Conservation (phyloP, 2,113 vertebrate species). For the Oncorhynchus mykiss region DNA sequence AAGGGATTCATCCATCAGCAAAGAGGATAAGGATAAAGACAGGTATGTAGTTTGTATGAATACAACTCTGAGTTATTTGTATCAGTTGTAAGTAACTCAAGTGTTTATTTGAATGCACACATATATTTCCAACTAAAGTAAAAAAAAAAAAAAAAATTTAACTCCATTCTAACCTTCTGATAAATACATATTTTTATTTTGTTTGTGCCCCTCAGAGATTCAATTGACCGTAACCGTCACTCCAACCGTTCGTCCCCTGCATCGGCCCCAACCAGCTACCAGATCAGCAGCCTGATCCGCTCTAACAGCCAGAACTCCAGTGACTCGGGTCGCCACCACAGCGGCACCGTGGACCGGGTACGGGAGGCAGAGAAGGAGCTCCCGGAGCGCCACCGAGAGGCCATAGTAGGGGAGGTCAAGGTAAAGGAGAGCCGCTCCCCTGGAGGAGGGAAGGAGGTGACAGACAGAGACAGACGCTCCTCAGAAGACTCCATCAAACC, state of each 20-base stretch:
- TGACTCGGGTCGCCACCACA: conserved; percentile 79
- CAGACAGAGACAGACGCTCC: conserved; percentile 70
- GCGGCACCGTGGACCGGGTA: conserved; percentile 75
- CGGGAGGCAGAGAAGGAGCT: conserved; percentile 83
- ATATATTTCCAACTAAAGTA: not conserved
- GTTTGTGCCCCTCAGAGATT: conserved; percentile 74
- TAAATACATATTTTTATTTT: not conserved
- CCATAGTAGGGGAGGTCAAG: conserved; percentile 77
- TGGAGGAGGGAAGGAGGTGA: conserved; percentile 72
- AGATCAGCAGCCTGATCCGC: conserved; percentile 87
- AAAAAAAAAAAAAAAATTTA: no score
- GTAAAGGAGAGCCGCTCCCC: conserved; percentile 93
- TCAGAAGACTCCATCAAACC: conserved; percentile 83
- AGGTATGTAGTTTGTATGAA: conserved; percentile 73
- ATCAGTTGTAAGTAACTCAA: not conserved
- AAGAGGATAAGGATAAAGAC: conserved; percentile 90
- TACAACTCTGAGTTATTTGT: not conserved
- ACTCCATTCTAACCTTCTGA: not conserved
- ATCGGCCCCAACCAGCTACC: conserved; percentile 83
- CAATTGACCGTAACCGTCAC: conserved; percentile 87
- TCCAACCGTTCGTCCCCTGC: conserved; percentile 89
- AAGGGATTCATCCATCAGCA: conserved; percentile 81
- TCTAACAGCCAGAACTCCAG: conserved; percentile 87
- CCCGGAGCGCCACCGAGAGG: conserved; percentile 83
- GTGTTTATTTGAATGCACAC: not conserved